These are phyloP conservation scores for Nematopogon swammerdamellus DNA, from an alignment of 2,888 invertebrate species.

Conservation along the genomic window DNA sequence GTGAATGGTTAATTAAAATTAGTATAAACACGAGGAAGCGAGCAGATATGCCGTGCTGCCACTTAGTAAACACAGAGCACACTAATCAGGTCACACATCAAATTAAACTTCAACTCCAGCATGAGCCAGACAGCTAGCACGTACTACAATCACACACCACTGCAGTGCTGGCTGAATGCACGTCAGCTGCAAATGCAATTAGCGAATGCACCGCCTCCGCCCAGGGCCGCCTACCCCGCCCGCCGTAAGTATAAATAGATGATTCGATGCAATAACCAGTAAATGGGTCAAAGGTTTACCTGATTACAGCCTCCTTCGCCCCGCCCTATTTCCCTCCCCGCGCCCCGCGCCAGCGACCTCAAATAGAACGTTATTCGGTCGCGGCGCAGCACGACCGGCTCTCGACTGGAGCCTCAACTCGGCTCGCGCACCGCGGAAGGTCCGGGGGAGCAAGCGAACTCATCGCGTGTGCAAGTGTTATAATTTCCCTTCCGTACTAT, in stretches of 20 bases:
- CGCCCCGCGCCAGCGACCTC: conserved; percentile 28
- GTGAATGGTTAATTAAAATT: too few species aligned
- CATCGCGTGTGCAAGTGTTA: conserved; percentile 15
- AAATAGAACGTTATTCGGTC: conserved; percentile 18
- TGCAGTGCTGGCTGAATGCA: conserved; percentile 24
- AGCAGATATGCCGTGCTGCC: too few species aligned
- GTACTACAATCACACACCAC: not conserved
- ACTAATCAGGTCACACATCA: too few species aligned
- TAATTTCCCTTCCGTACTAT: conserved; percentile 14
- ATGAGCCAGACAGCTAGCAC: too few species aligned
- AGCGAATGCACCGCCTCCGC: not conserved
- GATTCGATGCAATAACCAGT: conserved; percentile 51
- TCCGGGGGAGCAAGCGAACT: not conserved
- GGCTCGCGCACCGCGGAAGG: conserved; percentile 6
- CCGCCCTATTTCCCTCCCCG: conserved; percentile 14
- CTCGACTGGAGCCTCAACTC: conserved; percentile 17
- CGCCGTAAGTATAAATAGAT: conserved; percentile 47
- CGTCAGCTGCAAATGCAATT: conserved; percentile 25
- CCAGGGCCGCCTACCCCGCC: conserved; percentile 30
- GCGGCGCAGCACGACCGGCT: conserved; percentile 15
- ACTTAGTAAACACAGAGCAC: too few species aligned
- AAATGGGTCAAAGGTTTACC: conserved; percentile 52
- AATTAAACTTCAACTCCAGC: too few species aligned
- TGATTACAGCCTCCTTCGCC: not conserved
- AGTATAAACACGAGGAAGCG: too few species aligned